Conservation (phyloP, 2,113 vertebrate species). For the Entomyzon cyanotis region DNA sequence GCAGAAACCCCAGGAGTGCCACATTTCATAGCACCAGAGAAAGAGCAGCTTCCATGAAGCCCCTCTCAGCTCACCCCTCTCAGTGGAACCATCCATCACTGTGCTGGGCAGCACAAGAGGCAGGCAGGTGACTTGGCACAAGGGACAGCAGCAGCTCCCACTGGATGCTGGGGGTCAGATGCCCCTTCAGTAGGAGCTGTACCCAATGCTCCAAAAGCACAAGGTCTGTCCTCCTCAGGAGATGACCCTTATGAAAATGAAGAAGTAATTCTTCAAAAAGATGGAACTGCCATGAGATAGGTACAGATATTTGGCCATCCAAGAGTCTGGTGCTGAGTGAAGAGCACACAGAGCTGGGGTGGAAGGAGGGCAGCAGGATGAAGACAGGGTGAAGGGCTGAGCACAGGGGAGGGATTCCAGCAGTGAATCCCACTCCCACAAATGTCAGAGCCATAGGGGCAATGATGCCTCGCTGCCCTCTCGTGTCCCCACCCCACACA, state of each 20-base stretch:
- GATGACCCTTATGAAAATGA: neutral
- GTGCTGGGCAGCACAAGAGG: rapidly evolving
- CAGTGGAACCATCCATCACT: rapidly evolving
- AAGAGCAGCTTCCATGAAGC: neutral
- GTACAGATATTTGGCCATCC: neutral
- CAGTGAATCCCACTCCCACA: rapidly evolving
- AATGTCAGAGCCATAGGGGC: neutral
- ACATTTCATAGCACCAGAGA: neutral
- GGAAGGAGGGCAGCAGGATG: rapidly evolving
- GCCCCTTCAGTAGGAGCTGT: neutral
- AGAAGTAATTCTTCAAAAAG: neutral
- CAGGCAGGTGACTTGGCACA: rapidly evolving
- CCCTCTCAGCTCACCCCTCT: neutral
- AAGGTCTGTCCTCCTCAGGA: rapidly evolving
- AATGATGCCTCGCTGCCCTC: neutral
- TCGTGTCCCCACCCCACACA: neutral
- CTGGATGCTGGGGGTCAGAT: neutral
- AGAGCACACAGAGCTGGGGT: neutral
- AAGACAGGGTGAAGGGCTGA: neutral
- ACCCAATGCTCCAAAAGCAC: neutral
- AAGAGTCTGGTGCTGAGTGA: neutral
- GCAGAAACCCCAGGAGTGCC: neutral
- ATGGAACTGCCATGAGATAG: neutral
- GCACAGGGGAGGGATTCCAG: neutral
- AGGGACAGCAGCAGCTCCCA: neutral